Evolutionary conservation across 2,113 vertebrate species (phyloP), one percentile per base, ranked within the genome.

Genomic region (Pitta sordida): DNA sequence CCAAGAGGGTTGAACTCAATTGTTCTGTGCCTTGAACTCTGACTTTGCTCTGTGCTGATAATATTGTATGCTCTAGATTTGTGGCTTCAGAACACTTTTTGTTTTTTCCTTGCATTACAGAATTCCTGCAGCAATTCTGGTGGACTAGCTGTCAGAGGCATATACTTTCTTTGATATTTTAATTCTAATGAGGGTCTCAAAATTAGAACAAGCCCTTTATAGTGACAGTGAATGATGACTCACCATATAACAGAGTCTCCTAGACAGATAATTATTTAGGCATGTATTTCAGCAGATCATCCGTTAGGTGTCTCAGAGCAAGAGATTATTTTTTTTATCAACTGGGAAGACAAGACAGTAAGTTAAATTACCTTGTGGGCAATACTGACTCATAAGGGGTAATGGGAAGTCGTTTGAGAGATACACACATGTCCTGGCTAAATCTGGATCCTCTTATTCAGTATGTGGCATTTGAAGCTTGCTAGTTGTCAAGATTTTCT

Each of bases 211-310:
- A 91, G 87, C 60, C 63, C 91, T 96, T 95, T 95, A 63, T 34
- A 60, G 75, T 93, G 94, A 96, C 90, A 96, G 85, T 93, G 93
- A 96, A 46, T 86, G 93, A 96, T 96, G 94, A 96, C 68, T 96
- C 96, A 96, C 60, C 2, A 7, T 41, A 70, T 55, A 52, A 91
- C 76, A 87, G 83, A 94, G 59, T 93, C 82, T 96, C 64, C 87
- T 77, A 94, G 93, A 95, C 82, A 94, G 91, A 95, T 86, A 96
- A 95, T 94, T 94, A 94, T 96, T 96, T 94, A 88, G 90, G 93
- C 85, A 94, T 91, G 85, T 91, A 93, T 96, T 95, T 95, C 91
- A 95, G 81, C 53, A 82, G 82, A 95, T 96, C 87, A 96, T 93
- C 94, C 69, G 34, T 96, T 95, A 94, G 87, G 95, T 95, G 87